Base-by-base conservation (phyloP, 2,797 vertebrate genomes). In the Tangara arthus region DNA sequence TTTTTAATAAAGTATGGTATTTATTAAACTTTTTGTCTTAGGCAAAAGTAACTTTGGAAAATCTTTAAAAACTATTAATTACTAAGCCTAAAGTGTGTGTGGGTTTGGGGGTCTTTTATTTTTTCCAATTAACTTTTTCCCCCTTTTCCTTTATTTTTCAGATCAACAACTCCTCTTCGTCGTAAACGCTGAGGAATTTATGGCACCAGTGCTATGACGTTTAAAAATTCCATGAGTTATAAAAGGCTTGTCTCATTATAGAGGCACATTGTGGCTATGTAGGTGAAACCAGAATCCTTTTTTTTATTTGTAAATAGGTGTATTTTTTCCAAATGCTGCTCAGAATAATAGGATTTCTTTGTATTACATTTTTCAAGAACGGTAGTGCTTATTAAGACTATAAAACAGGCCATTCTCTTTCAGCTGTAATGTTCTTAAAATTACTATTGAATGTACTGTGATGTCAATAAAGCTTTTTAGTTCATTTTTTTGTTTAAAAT, bases 161-260 rank as follows among this genome's bases (percentile, higher is more conserved):
- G 99, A 98, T 99, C 99, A 88, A 93, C 98, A 15, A 99, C 99
- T 90, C 99, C 99, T 95, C 98, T 98, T 97, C 99, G 98, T 97
- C 99, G 99, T 98, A 99, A 99, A 98, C 99, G 98, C 98, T 99
- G 98, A 99, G 98, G 98, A 98, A 98, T 97, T 96, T 97, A 97
- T 98, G 97, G 98, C 97, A 97, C 95, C 97, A 97, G 97, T 98
- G 97, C 98, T 98, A 98, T 98, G 98, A 98, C 76, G 97, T 98
- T 98, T 99, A 98, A 98, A 98, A 99, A 99, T 99, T 99, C 99
- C 99, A 99, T 99, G 99, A 99, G 99, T 99, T 99, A 99, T 98
- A 95, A 98, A 98, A 98, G 98, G 99, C 99, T 99, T 99, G 99
- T 99, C 99, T 99, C 99, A 99, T 99, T 99, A 99, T 99, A 99